Evolutionary conservation across 1,140 invertebrate genomes (phyloP).

Genomic region (Ostrea denselamellosa): DNA sequence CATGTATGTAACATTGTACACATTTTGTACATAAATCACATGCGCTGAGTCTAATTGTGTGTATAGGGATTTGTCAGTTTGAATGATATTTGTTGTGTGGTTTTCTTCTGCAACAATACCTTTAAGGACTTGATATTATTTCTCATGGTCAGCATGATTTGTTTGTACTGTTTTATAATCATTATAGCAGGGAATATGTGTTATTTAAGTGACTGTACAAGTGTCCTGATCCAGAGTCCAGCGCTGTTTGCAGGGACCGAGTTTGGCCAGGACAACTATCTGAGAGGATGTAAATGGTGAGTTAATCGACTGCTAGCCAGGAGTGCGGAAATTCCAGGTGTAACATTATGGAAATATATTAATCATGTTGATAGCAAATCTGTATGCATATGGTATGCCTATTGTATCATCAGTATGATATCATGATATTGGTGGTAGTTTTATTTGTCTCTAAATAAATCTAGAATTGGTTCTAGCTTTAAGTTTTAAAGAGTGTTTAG

Average conservation of each 20-base stretch:
- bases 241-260: background rate
- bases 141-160: background rate
- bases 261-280: slow-evolving; percentile 59
- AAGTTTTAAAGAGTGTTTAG: too few species aligned
- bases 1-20: too few species aligned
- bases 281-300: slow-evolving; percentile 69
- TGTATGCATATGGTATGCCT: too few species aligned
- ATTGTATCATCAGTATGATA: too few species aligned
- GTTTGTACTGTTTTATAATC: background rate
- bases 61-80: background rate
- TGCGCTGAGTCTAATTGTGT: background rate
- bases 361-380: too few species aligned
- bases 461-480: too few species aligned
- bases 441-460: too few species aligned
- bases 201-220: background rate
- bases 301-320: background rate
- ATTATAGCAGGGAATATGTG: background rate
- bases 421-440: too few species aligned
- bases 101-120: background rate
- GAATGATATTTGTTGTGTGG: background rate
- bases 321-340: too few species aligned
- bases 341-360: too few species aligned
- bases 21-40: too few species aligned
- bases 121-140: background rate
- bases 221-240: background rate